Percentiles rank a stretch among this genome's conserved stretches.
phyloP scores from a whole-genome alignment of 1,140 invertebrate species.

The Lethrus apterus region DNA sequence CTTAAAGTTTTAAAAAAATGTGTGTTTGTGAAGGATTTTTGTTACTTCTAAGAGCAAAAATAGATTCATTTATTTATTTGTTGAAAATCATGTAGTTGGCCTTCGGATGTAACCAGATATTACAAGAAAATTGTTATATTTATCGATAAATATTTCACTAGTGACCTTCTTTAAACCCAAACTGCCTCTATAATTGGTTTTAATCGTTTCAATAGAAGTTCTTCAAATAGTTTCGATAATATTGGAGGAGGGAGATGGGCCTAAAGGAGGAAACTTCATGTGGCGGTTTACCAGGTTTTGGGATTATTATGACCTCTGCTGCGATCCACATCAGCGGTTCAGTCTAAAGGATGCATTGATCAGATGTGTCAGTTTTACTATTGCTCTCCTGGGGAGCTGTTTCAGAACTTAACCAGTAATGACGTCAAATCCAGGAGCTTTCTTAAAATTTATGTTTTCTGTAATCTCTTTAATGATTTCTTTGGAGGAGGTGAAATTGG shows the following conservation, averaged over 20 bases:
- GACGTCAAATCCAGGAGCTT: neutral
- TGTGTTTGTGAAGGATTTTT: too few species aligned
- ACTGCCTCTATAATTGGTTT: neutral
- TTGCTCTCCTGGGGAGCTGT: neutral
- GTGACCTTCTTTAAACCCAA: neutral
- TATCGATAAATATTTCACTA: neutral
- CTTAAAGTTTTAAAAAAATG: too few species aligned
- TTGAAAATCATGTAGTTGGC: too few species aligned
- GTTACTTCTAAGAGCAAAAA: too few species aligned
- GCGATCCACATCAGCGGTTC: too few species aligned
- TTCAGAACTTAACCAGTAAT: neutral
- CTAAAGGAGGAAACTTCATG: neutral
- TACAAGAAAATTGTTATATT: too few species aligned
- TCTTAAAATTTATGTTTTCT: neutral
- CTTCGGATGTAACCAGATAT: too few species aligned
- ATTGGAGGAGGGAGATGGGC: too few species aligned
- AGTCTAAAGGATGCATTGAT: neutral
- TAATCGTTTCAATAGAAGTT: neutral
- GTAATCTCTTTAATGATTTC: neutral
- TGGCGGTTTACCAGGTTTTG: neutral
- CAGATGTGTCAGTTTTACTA: neutral
- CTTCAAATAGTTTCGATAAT: neutral
- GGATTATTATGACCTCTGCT: neutral
- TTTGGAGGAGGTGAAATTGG: neutral
- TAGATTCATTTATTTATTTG: too few species aligned